phyloP scores from a whole-genome alignment of 2,113 vertebrate species.

The Setophaga petechia region DNA sequence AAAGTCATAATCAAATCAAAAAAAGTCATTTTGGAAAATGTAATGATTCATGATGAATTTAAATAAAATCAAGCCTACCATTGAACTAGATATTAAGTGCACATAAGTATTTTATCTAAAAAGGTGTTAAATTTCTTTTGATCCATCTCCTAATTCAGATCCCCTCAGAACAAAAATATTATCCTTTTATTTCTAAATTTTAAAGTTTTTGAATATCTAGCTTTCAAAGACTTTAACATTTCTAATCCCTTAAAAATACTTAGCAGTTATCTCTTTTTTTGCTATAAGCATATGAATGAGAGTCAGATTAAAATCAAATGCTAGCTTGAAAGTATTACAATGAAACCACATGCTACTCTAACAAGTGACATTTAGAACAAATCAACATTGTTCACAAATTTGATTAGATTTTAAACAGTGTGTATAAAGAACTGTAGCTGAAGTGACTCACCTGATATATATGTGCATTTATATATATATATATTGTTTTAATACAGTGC shows the following conservation, averaged over 20 bases:
- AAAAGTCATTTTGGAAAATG: background rate
- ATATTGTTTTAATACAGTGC: accelerated
- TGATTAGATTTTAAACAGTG: background rate
- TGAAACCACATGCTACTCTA: background rate
- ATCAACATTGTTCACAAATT: background rate
- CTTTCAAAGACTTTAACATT: background rate
- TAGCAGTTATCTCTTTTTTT: background rate
- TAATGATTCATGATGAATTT: background rate
- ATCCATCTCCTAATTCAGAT: background rate
- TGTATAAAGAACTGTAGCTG: background rate
- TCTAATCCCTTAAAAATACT: background rate
- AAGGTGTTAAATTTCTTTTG: background rate
- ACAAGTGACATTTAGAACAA: background rate
- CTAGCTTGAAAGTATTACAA: background rate
- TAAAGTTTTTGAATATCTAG: background rate
- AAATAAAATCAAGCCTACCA: background rate
- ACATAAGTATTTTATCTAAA: background rate
- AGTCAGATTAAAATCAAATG: background rate
- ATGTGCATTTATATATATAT: too few species aligned
- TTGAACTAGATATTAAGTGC: background rate
- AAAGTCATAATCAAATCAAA: background rate
- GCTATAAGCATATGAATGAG: background rate
- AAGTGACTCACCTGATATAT: background rate
- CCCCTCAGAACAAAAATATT: background rate
- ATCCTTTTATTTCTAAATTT: background rate